Evolutionary conservation across 1,140 invertebrate species (phyloP).

Genomic region (Megalonaias nervosa): DNA sequence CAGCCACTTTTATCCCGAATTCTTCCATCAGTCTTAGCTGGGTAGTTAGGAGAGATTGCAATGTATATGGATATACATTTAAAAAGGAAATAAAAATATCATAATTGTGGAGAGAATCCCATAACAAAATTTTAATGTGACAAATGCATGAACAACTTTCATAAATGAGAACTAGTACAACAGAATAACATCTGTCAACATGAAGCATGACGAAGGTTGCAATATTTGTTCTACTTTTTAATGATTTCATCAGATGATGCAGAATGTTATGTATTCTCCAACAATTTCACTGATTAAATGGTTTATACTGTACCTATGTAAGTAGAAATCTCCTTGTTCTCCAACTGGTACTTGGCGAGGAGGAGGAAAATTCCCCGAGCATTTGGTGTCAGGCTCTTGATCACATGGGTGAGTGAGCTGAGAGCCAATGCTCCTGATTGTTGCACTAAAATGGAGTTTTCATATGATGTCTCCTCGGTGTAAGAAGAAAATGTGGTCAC

Average conservation of each 20-base stretch:
- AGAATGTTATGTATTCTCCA: background rate
- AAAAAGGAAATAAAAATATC: background rate
- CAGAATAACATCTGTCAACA: too few species aligned
- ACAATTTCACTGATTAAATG: background rate
- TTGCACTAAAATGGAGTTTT: constrained; percentile 87
- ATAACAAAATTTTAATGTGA: too few species aligned
- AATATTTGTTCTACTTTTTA: too few species aligned
- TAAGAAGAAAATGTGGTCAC: constrained; percentile 88
- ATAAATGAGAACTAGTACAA: too few species aligned
- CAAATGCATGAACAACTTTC: too few species aligned
- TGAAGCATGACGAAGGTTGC: too few species aligned
- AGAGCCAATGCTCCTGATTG: constrained; percentile 84
- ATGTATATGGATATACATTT: background rate
- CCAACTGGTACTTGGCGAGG: constrained; percentile 84
- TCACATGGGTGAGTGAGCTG: constrained; percentile 90
- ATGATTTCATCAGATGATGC: background rate
- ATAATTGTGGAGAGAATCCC: too few species aligned
- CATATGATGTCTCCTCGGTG: constrained; percentile 88
- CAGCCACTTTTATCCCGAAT: background rate
- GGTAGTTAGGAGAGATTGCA: background rate
- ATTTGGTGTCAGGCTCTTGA: constrained; percentile 89
- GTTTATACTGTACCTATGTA: constrained; percentile 79
- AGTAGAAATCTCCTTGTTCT: constrained; percentile 78
- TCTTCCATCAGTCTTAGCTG: background rate
- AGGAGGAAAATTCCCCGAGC: constrained; percentile 89